phyloP scores from a whole-genome alignment of 2,888 invertebrate species.

The Crocallis elinguaria region DNA sequence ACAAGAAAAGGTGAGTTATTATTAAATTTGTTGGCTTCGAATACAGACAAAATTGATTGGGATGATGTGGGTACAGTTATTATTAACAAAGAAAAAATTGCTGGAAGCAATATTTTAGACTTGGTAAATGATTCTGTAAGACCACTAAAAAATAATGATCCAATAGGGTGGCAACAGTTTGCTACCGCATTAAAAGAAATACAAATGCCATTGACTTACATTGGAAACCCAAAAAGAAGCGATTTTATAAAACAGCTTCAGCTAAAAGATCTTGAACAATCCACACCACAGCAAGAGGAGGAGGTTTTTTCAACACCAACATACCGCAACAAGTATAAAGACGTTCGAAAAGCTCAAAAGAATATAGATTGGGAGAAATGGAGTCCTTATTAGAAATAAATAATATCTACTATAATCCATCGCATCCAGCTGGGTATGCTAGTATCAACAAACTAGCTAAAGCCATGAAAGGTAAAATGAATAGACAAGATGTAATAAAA shows the following conservation, averaged over 20 bases:
- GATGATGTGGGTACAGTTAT: constrained; percentile 34
- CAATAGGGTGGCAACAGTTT: constrained; percentile 44
- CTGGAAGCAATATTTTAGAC: constrained; percentile 43
- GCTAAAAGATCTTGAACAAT: constrained; percentile 3
- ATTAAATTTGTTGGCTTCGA: constrained; percentile 20
- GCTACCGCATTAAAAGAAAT: constrained; percentile 36
- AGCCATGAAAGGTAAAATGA: constrained; percentile 40
- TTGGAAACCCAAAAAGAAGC: constrained; percentile 39
- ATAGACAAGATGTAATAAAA: constrained; percentile 30
- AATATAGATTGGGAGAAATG: constrained; percentile 45
- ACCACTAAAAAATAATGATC: constrained; percentile 39
- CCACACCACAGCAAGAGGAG: not conserved
- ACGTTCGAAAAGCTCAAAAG: constrained; percentile 18
- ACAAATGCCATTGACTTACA: constrained; percentile 35
- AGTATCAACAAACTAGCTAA: constrained; percentile 29
- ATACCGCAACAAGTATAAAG: constrained; percentile 4
- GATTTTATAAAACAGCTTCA: constrained; percentile 21
- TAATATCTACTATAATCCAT: constrained; percentile 38
- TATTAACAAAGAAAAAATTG: constrained; percentile 30
- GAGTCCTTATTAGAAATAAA: constrained; percentile 43
- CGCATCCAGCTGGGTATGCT: constrained; percentile 39
- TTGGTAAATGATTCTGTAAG: constrained; percentile 41
- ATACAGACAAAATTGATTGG: constrained; percentile 27
- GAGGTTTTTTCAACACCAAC: constrained; percentile 2
- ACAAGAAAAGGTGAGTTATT: constrained; percentile 29